Evolutionary conservation across 1,140 invertebrate species (phyloP).

Genomic region (Asobara japonica): DNA sequence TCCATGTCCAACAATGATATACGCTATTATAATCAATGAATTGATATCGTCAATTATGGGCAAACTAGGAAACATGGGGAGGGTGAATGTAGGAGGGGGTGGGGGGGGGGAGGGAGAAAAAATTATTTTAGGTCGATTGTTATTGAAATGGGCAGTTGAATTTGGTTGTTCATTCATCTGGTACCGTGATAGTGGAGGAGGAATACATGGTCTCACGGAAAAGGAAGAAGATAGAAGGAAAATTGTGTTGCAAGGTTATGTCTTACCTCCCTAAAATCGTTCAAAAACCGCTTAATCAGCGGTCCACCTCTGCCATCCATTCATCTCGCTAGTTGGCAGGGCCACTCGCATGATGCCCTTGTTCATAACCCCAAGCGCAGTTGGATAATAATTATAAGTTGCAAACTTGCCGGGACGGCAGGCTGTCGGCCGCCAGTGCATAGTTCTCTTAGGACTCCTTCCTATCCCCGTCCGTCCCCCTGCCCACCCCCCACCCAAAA

Average conservation of each 20-base stretch:
- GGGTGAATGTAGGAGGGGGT: neutral
- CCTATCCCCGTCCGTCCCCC: neutral
- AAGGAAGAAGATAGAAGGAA: too few species aligned
- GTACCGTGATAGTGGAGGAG: too few species aligned
- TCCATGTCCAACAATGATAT: neutral
- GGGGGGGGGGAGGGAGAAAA: too few species aligned
- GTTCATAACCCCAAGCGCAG: constrained; percentile 36
- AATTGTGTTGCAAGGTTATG: too few species aligned
- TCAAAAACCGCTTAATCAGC: neutral
- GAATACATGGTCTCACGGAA: too few species aligned
- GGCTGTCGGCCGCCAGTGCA: neutral
- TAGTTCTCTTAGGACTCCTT: too few species aligned
- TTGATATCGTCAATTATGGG: neutral
- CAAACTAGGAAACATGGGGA: neutral
- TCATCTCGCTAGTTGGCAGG: constrained; percentile 31
- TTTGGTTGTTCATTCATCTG: too few species aligned
- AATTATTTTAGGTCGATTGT: too few species aligned
- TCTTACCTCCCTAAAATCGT: too few species aligned
- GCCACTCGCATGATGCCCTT: constrained; percentile 10
- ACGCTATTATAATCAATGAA: constrained; percentile 17
- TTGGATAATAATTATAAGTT: constrained; percentile 57
- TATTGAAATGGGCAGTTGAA: too few species aligned
- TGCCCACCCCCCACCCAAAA: neutral
- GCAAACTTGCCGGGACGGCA: constrained; percentile 49
- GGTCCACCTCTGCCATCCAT: constrained; percentile 32